Conservation (phyloP, 2,113 vertebrate species). For the Corynorhinus townsendii region DNA sequence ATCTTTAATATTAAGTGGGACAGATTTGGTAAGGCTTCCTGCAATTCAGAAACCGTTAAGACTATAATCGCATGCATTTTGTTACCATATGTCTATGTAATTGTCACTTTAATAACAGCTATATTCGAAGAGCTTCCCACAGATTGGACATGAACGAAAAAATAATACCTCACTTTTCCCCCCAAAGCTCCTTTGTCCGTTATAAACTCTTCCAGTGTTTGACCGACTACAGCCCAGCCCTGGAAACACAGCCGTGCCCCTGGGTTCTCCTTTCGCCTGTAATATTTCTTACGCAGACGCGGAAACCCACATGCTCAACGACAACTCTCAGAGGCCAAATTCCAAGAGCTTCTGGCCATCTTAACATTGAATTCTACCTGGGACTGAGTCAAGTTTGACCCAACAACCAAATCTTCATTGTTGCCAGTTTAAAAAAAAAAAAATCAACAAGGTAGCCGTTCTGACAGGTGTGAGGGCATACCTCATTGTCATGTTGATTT, state of each 20-base stretch:
- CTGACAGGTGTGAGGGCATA: no score
- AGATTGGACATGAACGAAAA: constrained; percentile 5
- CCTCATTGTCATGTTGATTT: no score
- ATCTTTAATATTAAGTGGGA: background rate
- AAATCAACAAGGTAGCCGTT: background rate
- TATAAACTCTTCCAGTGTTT: background rate
- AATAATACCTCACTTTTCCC: background rate
- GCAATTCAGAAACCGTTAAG: constrained; percentile 39
- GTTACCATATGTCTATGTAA: constrained; percentile 32
- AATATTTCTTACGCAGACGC: background rate
- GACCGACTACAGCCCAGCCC: background rate
- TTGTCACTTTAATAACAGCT: constrained; percentile 48
- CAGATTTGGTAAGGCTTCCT: constrained; percentile 6
- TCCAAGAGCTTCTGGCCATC: constrained; percentile 14
- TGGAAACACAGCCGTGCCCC: background rate
- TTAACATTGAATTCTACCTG: constrained; percentile 39
- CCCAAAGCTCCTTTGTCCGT: background rate
- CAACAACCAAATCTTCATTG: constrained; percentile 2
- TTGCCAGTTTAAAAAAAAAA: no score
- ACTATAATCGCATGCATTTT: constrained; percentile 5
- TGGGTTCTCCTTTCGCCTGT: background rate
- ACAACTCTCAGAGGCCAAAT: background rate
- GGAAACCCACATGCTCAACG: background rate
- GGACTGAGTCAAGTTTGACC: background rate
- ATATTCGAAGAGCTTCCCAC: background rate